These are phyloP conservation scores for Nomada fabriciana DNA, from an alignment of 2,888 invertebrate species.

Conservation along the genomic window DNA sequence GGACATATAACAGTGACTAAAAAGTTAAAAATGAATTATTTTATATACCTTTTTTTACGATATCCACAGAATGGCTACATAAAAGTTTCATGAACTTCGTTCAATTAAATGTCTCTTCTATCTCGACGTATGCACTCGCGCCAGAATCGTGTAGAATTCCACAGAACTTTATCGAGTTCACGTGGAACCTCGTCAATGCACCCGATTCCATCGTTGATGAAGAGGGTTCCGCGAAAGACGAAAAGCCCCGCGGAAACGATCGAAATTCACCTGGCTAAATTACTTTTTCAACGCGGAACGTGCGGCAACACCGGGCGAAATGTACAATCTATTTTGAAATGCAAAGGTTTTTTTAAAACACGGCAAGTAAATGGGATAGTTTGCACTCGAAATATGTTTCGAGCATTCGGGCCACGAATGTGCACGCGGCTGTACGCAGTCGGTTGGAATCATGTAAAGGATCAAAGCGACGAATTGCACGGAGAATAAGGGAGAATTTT, in stretches of 20 bases:
- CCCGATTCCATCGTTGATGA: neutral
- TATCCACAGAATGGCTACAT: too few species aligned
- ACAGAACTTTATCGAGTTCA: neutral
- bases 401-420: constrained; percentile 33
- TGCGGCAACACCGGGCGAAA: constrained; percentile 11
- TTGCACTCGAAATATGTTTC: constrained; percentile 48
- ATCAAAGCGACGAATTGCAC: constrained; percentile 53
- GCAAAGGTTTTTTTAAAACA: constrained; percentile 58
- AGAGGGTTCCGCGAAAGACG: constrained; percentile 5
- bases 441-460: constrained; percentile 35
- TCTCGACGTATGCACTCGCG: too few species aligned
- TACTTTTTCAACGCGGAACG: constrained; percentile 26
- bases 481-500: constrained; percentile 21
- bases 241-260: constrained; percentile 26
- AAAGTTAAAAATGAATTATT: too few species aligned
- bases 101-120: neutral
- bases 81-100: too few species aligned
- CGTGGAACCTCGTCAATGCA: neutral
- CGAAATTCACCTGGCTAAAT: constrained; percentile 37
- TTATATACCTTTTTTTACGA: too few species aligned
- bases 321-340: constrained; percentile 53
- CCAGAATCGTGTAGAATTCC: neutral
- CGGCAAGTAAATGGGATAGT: constrained; percentile 54
- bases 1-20: too few species aligned
- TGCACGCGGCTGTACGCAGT: neutral